A percentile compares a stretch with the other conserved stretches of the same genome.
Evolutionary conservation across 53 echinoderm and acorn worm genomes (phyloP).

Genomic region (Henricia sp.): DNA sequence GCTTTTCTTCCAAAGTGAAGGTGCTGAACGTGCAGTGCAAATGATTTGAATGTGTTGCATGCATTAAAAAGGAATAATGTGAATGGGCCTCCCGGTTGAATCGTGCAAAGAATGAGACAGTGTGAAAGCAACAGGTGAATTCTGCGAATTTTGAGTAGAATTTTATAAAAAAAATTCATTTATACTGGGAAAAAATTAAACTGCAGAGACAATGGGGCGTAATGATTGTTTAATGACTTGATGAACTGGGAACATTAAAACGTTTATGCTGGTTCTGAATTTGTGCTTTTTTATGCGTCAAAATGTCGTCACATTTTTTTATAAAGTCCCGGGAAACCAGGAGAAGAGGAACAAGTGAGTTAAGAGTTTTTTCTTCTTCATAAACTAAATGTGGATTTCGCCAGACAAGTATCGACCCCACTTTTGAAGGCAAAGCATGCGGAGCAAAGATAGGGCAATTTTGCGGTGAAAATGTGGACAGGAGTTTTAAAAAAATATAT

Average conservation of each 20-base stretch:
- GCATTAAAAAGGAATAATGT: not conserved
- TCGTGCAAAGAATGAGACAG: not conserved
- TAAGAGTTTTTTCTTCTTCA: not conserved
- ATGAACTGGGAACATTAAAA: too few species aligned
- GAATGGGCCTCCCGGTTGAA: slow-evolving; percentile 8
- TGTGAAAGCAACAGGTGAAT: not conserved
- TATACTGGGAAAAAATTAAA: too few species aligned
- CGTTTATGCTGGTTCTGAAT: too few species aligned
- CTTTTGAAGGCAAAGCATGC: slow-evolving; percentile 22
- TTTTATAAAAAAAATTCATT: too few species aligned
- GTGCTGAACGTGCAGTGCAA: slow-evolving; percentile 49
- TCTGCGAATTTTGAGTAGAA: too few species aligned
- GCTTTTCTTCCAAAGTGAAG: not conserved
- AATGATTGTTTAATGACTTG: too few species aligned
- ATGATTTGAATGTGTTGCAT: slow-evolving; percentile 17
- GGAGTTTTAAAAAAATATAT: not conserved
- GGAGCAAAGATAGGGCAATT: not conserved
- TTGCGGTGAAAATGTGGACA: not conserved
- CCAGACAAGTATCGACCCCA: not conserved
- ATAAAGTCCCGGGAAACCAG: too few species aligned
- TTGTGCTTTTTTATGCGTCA: too few species aligned
- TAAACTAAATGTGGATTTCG: not conserved
- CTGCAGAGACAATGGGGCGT: too few species aligned
- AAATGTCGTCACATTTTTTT: too few species aligned
- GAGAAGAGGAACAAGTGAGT: not conserved